These are phyloP conservation scores for Phycodurus eques DNA, from an alignment of 2,113 vertebrate genomes.

Conservation along the genomic window DNA sequence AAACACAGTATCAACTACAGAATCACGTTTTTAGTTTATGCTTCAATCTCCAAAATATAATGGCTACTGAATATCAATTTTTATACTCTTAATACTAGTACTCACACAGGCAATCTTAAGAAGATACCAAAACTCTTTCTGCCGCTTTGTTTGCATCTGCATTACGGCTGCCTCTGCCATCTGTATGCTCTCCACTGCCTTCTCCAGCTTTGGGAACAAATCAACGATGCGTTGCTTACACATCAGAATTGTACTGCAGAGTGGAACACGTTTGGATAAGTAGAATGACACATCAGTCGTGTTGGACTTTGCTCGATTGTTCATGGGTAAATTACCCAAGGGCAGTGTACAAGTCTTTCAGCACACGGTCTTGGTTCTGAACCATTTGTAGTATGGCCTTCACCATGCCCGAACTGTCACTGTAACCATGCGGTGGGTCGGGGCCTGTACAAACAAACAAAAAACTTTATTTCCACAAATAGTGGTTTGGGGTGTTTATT, in stretches of 20 bases:
- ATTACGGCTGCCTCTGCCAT: constrained; percentile 87
- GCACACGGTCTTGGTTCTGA: constrained; percentile 92
- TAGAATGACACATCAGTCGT: neutral
- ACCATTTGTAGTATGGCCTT: constrained; percentile 92
- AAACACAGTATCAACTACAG: constrained; percentile 15
- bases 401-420: constrained; percentile 97
- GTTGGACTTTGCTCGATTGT: neutral
- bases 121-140: constrained; percentile 96
- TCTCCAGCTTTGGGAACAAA: constrained; percentile 90
- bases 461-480: constrained; percentile 1
- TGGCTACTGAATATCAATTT: neutral
- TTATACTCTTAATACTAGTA: constrained; percentile 18
- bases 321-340: constrained; percentile 78
- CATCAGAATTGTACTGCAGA: constrained; percentile 84
- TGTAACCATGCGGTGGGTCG: constrained; percentile 88
- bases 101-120: constrained; percentile 96
- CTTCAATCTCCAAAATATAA: neutral
- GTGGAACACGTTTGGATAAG: neutral
- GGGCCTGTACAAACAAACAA: constrained; percentile 56
- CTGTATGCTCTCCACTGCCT: constrained; percentile 87
- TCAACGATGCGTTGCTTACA: constrained; percentile 95
- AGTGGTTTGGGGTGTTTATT: neutral
- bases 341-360: constrained; percentile 93
- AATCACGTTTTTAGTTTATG: neutral
- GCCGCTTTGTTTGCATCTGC: constrained; percentile 95